Evolutionary conservation across 2,797 vertebrate species (phyloP), one percentile per base, ranked within the genome.

Genomic region (Enteromius trimaculatus): DNA sequence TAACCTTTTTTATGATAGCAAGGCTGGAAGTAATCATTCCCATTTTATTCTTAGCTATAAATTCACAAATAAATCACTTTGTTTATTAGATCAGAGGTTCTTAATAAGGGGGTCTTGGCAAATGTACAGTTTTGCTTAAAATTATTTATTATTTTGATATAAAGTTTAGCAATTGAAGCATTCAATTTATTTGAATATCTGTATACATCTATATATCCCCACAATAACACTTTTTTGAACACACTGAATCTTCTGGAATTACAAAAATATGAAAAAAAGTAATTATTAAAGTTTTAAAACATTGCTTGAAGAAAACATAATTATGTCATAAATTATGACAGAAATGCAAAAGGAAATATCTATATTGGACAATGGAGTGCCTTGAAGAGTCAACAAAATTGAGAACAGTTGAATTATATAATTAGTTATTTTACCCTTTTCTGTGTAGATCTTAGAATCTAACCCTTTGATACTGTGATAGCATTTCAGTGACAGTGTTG

Each of bases 31-130:
- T 39, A 62, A 44, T 29, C 39, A 77, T 60, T 77, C 6, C 19
- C 60, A 29, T 64, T 77, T 64, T 26, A 65, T 31, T 78, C 23
- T 47, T 65, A 39, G 55, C 55, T 16, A 13, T 65, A 44, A 65
- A 4, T 65, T 78, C 11, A 78, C 42, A 47, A 31, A 49, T 3
- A 44, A 31, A 42, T 58, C 29, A 9, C 23, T 47, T 9, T 49
- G 55, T 19, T 65, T 47, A 78, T 49, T 39, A 21, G 34, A 39
- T 21, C 19, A 39, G 65, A n/a, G 34, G 2, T 39, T 68, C 34
- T 13, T 11, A 68, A 39, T 37, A 37, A 13, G 9, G 3, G 65
- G 19, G 1, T 13, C 65, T 39, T 39, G 16, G 64, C 65, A 68
- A 65, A 31, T 3, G 31, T 7, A 9, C 6, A 66, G 29, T 8